These are phyloP conservation scores for Marmota monax DNA, from an alignment of 2,113 vertebrate species.

Conservation along the genomic window DNA sequence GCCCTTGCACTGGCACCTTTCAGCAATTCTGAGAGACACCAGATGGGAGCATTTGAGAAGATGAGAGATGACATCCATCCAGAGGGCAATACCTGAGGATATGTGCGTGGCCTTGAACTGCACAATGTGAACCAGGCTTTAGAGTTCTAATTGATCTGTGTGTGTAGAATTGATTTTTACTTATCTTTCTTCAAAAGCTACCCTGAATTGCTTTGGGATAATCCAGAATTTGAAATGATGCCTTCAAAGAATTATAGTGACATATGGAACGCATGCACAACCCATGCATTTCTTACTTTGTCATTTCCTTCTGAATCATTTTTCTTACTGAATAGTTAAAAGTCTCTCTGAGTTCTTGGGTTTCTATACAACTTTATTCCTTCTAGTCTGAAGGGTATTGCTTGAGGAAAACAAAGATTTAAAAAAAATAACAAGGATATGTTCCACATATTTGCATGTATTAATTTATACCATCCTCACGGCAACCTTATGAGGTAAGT, in stretches of 20 bases:
- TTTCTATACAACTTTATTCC: slow-evolving; percentile 48
- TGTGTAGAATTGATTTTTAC: slow-evolving; percentile 29
- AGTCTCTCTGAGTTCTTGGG: slow-evolving; percentile 50
- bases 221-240: slow-evolving; percentile 50
- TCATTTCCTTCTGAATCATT: slow-evolving; percentile 58
- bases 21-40: not conserved
- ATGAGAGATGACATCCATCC: not conserved
- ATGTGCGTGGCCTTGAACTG: not conserved
- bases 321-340: slow-evolving; percentile 49
- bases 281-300: slow-evolving; percentile 27
- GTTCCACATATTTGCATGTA: not conserved
- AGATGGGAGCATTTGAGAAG: not conserved
- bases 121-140: not conserved
- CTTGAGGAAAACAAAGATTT: slow-evolving; percentile 28
- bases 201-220: slow-evolving; percentile 29
- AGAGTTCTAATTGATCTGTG: not conserved
- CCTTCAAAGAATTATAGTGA: not conserved
- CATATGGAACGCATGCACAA: not conserved
- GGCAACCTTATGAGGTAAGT: slow-evolving; percentile 60
- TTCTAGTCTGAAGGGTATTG: not conserved
- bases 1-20: not conserved
- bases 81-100: not conserved
- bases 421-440: not conserved
- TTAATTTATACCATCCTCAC: not conserved
- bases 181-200: slow-evolving; percentile 65